Percentiles rank a stretch among this genome's conserved stretches.
Evolutionary conservation across 1,140 invertebrate genomes (phyloP).

Genomic region (Ostrea denselamellosa): DNA sequence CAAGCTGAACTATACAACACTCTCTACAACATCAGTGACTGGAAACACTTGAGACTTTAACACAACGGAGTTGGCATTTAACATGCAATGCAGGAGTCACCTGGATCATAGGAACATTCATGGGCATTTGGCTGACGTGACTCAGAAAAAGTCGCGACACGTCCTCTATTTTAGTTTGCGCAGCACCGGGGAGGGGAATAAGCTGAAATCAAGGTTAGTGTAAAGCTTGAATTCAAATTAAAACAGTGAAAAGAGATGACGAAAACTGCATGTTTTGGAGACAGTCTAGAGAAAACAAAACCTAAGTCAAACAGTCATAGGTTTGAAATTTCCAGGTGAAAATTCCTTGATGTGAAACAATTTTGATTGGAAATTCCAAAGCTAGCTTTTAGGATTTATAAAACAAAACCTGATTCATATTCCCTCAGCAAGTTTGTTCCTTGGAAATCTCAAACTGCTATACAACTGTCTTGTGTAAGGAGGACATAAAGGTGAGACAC

Average conservation of each 20-base stretch:
- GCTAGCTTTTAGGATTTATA: neutral
- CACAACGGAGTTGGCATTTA: neutral
- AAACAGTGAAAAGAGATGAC: constrained; percentile 15
- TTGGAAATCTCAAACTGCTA: constrained; percentile 1
- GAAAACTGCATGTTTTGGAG: constrained; percentile 22
- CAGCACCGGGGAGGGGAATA: constrained; percentile 76
- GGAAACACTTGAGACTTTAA: neutral
- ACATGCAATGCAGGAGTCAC: constrained; percentile 61
- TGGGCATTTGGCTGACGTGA: constrained; percentile 78
- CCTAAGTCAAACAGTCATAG: neutral
- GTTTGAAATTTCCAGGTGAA: constrained; percentile 25
- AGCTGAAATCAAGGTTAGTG: constrained; percentile 69
- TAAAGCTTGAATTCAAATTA: constrained; percentile 44
- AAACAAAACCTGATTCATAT: neutral
- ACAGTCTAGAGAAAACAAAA: neutral
- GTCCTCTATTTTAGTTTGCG: constrained; percentile 79
- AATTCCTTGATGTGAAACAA: neutral
- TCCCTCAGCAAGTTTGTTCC: neutral
- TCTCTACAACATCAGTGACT: neutral
- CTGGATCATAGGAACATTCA: constrained; percentile 78
- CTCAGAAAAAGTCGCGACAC: constrained; percentile 77
- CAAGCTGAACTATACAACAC: neutral
- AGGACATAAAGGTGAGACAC: neutral
- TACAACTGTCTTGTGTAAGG: neutral
- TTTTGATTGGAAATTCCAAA: constrained; percentile 11